Conservation (phyloP, 2,113 vertebrate genomes). For the Rallus limicola region DNA sequence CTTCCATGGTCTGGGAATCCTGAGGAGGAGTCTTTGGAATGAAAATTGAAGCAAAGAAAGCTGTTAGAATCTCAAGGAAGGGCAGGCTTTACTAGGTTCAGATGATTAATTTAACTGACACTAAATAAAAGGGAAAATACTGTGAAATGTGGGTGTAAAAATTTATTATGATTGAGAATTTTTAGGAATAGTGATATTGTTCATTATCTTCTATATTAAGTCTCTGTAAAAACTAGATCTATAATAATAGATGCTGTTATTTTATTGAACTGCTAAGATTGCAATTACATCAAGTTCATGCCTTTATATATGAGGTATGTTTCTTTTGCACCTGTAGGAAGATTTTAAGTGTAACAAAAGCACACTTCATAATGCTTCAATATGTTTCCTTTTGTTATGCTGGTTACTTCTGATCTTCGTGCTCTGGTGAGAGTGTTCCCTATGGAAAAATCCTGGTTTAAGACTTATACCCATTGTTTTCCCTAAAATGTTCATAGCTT, state of each 20-base stretch:
- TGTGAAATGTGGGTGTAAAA: background rate
- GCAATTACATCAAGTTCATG: background rate
- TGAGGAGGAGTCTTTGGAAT: too few species aligned
- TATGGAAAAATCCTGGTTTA: background rate
- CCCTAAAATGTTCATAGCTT: background rate
- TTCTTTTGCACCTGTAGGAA: background rate
- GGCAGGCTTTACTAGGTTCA: background rate
- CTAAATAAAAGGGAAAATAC: background rate
- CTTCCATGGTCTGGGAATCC: too few species aligned
- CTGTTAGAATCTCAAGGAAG: background rate
- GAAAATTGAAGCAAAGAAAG: too few species aligned
- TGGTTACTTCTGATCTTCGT: background rate
- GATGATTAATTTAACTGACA: background rate
- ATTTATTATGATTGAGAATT: background rate
- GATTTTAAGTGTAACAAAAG: background rate
- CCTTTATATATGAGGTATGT: background rate
- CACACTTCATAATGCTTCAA: background rate
- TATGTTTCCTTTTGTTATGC: background rate
- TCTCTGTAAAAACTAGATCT: background rate
- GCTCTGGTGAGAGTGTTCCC: background rate
- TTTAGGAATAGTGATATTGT: background rate
- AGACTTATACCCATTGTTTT: background rate
- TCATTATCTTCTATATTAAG: background rate
- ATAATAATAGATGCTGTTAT: background rate
- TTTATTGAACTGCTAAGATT: background rate